phyloP scores from a whole-genome alignment of 2,113 vertebrate genomes.

The Chrysochloris asiatica region DNA sequence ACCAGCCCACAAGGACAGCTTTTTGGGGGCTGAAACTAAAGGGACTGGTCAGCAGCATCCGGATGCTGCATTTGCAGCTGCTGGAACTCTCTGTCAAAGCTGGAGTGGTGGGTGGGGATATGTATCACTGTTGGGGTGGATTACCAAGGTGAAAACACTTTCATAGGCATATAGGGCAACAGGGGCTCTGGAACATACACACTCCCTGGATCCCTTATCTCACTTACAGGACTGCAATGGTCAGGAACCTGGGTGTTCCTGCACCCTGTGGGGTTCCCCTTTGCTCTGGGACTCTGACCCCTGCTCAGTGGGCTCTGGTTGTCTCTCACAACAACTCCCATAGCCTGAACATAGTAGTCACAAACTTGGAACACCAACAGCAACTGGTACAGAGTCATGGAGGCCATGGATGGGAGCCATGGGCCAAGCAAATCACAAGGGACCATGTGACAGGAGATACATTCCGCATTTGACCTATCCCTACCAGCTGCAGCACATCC shows the following conservation, averaged over 20 bases:
- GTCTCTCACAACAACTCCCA: conserved; percentile 72
- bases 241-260: conserved; percentile 64
- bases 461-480: not conserved
- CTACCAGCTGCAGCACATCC: conserved; percentile 87
- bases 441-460: not conserved
- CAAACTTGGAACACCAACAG: conserved; percentile 81
- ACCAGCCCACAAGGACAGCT: conserved; percentile 72
- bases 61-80: conserved; percentile 68
- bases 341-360: conserved; percentile 81
- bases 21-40: conserved; percentile 84
- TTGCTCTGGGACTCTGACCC: conserved; percentile 86
- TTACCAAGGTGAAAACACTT: not conserved
- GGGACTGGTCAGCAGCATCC: conserved; percentile 81
- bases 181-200: accelerated
- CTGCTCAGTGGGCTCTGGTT: conserved; percentile 80
- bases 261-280: conserved; percentile 83
- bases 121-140: not conserved
- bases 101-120: not conserved
- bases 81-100: conserved; percentile 79
- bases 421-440: not conserved
- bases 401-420: not conserved
- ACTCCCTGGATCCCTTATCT: not conserved
- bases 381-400: conserved; percentile 82
- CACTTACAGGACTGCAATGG: conserved; percentile 77
- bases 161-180: not conserved